Percentiles rank a stretch among this genome's conserved stretches.
These are phyloP conservation scores for Nymphicus hollandicus DNA, from an alignment of 2,113 vertebrate species.

Conservation along the genomic window DNA sequence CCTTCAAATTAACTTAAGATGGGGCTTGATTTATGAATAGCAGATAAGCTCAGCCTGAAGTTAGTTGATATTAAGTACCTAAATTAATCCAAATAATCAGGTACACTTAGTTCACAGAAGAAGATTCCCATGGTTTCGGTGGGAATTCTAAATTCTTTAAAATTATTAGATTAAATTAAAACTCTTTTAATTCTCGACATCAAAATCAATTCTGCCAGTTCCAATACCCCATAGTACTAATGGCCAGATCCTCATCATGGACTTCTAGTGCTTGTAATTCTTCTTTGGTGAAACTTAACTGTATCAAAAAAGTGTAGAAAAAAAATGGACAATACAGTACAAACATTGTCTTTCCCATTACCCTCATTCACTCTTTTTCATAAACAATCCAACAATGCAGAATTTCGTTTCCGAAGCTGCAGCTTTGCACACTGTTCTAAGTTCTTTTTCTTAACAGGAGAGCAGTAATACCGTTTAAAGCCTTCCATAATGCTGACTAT, in stretches of 20 bases:
- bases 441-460: neutral
- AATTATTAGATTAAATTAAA: neutral
- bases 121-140: neutral
- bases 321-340: neutral
- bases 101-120: neutral
- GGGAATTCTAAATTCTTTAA: neutral
- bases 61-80: conserved; percentile 4
- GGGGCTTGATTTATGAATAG: conserved; percentile 29
- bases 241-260: neutral
- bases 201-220: neutral
- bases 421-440: neutral
- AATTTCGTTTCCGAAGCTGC: neutral
- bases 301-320: neutral
- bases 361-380: neutral
- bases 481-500: neutral
- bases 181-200: neutral
- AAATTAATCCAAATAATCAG: conserved; percentile 19
- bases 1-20: conserved; percentile 56
- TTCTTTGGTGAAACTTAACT: neutral
- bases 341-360: neutral
- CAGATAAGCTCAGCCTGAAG: neutral
- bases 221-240: neutral
- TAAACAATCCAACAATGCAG: neutral
- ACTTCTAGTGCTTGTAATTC: neutral
- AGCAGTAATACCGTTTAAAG: neutral